These are phyloP conservation scores for Augiades crinisus DNA, from an alignment of 2,888 invertebrate genomes.

Conservation along the genomic window DNA sequence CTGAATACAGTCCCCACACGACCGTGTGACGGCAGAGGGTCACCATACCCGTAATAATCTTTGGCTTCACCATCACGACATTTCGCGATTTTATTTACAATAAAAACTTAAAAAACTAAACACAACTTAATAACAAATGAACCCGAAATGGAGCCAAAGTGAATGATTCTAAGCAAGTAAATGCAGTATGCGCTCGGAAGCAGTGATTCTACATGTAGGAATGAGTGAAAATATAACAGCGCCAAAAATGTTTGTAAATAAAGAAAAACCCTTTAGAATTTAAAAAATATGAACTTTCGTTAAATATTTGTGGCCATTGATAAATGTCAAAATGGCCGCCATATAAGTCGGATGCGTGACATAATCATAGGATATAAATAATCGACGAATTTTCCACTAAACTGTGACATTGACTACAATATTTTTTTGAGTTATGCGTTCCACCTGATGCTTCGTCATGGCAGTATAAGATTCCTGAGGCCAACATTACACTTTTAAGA, in stretches of 20 bases:
- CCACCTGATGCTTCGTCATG: too few relatives aligned
- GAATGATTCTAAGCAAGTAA: slow-evolving; percentile 38
- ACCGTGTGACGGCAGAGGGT: slow-evolving; percentile 80
- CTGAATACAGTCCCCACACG: slow-evolving; percentile 51
- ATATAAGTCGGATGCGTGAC: too few relatives aligned
- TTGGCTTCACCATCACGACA: slow-evolving; percentile 82
- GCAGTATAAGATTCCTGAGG: too few relatives aligned
- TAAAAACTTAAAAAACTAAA: slow-evolving; percentile 52
- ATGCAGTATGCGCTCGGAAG: slow-evolving; percentile 54
- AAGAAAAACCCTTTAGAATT: too few relatives aligned
- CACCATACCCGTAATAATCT: slow-evolving; percentile 82
- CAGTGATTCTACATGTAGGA: slow-evolving; percentile 26
- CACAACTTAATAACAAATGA: slow-evolving; percentile 40
- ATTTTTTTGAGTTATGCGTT: too few relatives aligned
- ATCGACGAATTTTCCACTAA: too few relatives aligned
- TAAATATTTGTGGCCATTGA: background rate
- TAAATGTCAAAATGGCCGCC: too few relatives aligned
- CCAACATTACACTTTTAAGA: too few relatives aligned
- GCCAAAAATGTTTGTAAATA: background rate
- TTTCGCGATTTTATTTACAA: slow-evolving; percentile 72
- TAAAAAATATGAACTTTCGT: too few relatives aligned
- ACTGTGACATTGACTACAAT: too few relatives aligned
- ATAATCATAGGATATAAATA: too few relatives aligned
- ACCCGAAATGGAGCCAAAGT: slow-evolving; percentile 53
- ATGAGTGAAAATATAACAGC: slow-evolving; percentile 12